phyloP scores from a whole-genome alignment of 1,140 invertebrate species.

The Homarus americanus region DNA sequence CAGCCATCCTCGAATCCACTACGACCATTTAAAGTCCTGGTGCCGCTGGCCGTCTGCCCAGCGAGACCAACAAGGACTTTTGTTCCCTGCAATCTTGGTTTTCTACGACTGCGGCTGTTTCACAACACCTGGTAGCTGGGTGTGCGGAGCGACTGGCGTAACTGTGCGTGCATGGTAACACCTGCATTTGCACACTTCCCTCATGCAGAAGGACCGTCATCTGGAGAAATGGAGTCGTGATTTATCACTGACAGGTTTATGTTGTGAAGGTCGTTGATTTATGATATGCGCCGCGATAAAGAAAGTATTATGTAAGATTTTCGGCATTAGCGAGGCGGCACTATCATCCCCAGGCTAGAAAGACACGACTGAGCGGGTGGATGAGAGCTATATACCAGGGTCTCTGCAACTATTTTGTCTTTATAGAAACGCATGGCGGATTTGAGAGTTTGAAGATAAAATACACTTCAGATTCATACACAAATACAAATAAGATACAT shows the following conservation, averaged over 20 bases:
- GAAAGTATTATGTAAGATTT: no score
- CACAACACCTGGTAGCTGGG: conserved; percentile 90
- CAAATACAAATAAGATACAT: no score
- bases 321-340: no score
- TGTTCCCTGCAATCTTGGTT: conserved; percentile 93
- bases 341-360: no score
- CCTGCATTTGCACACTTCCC: conserved; percentile 92
- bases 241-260: background rate
- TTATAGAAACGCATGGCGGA: no score
- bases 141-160: conserved; percentile 94
- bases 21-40: conserved; percentile 93
- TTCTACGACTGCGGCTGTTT: conserved; percentile 96
- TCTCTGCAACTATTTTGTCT: no score
- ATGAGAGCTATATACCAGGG: no score
- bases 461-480: no score
- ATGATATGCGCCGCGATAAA: no score
- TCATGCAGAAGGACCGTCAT: conserved; percentile 90
- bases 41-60: conserved; percentile 93
- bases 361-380: no score
- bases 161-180: conserved; percentile 97
- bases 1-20: conserved; percentile 86
- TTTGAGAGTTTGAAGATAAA: no score
- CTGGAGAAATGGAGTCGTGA: conserved; percentile 85
- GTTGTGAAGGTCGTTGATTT: no score
- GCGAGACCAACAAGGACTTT: conserved; percentile 97